These are phyloP conservation scores for Catonia carolina DNA, from an alignment of 2,888 invertebrate genomes.

Conservation along the genomic window DNA sequence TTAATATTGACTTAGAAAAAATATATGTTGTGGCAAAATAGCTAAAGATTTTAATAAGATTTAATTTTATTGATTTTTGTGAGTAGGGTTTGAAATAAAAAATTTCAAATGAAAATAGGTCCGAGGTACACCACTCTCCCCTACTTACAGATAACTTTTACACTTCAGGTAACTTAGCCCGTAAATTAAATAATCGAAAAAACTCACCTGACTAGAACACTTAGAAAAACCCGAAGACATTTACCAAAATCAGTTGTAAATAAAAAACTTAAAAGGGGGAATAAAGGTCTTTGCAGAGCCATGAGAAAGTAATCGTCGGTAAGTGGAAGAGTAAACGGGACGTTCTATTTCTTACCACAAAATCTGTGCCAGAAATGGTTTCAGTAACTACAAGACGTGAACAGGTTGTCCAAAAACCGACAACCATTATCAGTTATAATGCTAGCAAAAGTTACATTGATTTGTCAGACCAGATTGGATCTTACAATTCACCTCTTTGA, in stretches of 20 bases:
- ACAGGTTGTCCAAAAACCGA: slow-evolving; percentile 3
- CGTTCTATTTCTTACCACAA: slow-evolving; percentile 8
- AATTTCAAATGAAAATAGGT: too few species aligned
- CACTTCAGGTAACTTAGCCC: neutral
- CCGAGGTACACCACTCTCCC: too few species aligned
- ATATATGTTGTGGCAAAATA: too few species aligned
- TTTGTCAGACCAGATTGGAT: slow-evolving; percentile 1
- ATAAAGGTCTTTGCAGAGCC: neutral
- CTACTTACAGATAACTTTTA: slow-evolving; percentile 1
- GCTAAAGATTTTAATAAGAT: too few species aligned
- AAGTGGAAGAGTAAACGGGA: slow-evolving; percentile 8
- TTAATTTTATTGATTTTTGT: too few species aligned
- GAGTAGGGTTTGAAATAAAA: too few species aligned
- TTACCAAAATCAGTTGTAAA: neutral
- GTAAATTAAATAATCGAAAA: neutral
- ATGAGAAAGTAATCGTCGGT: too few species aligned
- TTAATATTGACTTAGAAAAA: too few species aligned
- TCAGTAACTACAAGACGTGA: neutral
- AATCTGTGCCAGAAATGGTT: slow-evolving; percentile 4
- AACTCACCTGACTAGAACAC: slow-evolving; percentile 1
- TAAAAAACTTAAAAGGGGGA: neutral
- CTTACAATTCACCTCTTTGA: slow-evolving; percentile 3
- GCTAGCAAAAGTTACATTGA: slow-evolving; percentile 8
- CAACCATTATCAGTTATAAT: slow-evolving; percentile 5
- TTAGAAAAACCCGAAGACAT: neutral